Percentiles rank a stretch among this genome's conserved stretches.
Evolutionary conservation across 2,888 invertebrate species (phyloP).

Genomic region (Drosophila sordidula): DNA sequence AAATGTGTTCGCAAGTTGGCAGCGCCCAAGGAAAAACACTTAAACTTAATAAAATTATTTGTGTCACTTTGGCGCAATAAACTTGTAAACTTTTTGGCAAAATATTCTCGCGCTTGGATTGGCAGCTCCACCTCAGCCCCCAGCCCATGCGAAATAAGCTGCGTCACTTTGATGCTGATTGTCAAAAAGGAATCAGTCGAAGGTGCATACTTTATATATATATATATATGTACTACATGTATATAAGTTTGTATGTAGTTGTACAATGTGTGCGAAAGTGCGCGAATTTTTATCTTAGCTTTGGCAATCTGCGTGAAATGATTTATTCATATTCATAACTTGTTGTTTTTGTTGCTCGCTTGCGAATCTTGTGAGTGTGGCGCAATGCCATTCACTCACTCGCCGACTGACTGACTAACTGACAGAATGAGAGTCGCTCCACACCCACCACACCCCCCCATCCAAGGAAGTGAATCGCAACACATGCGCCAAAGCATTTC

Average conservation of each 20-base stretch:
- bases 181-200: conserved; percentile 60
- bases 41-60: conserved; percentile 31
- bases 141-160: conserved; percentile 31
- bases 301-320: conserved; percentile 80
- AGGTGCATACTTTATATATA: conserved; percentile 2
- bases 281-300: conserved; percentile 64
- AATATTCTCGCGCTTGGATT: conserved; percentile 36
- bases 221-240: conserved; percentile 1
- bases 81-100: conserved; percentile 27
- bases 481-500: conserved; percentile 66
- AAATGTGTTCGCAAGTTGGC: background rate
- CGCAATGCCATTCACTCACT: conserved; percentile 60
- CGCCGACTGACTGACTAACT: conserved; percentile 27
- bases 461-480: conserved; percentile 49
- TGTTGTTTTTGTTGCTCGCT: conserved; percentile 48
- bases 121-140: conserved; percentile 12
- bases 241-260: conserved; percentile 3
- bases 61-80: conserved; percentile 26
- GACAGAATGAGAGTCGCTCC: conserved; percentile 54
- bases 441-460: conserved; percentile 4
- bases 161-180: conserved; percentile 57
- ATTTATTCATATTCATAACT: conserved; percentile 82
- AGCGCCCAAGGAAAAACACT: conserved; percentile 10
- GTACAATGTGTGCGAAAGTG: conserved; percentile 43
- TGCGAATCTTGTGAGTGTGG: conserved; percentile 31